Percentiles rank a stretch among this genome's conserved stretches.
Conservation (phyloP, 2,797 vertebrate genomes). For the Pelodytes ibericus region DNA sequence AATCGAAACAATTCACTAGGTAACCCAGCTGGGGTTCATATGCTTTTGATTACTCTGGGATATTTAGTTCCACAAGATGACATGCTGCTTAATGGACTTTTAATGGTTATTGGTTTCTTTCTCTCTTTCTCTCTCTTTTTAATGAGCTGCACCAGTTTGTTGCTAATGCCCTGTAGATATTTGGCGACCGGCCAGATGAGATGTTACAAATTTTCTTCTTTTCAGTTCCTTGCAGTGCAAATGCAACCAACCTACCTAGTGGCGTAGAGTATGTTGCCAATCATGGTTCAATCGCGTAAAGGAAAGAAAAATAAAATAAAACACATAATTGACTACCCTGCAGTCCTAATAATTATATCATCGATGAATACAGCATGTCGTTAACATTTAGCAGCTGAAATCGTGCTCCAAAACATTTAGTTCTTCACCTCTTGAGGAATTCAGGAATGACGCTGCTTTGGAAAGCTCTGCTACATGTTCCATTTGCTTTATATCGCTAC, state of each 20-base stretch:
- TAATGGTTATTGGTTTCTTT: conserved; percentile 99
- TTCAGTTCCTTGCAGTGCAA: conserved; percentile 72
- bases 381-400: conserved; percentile 62
- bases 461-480: neutral
- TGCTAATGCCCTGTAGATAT: conserved; percentile 98
- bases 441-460: conserved; percentile 19
- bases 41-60: conserved; percentile 99
- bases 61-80: conserved; percentile 99
- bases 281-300: conserved; percentile 63
- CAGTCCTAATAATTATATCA: conserved; percentile 59
- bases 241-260: conserved; percentile 75
- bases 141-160: conserved; percentile 99
- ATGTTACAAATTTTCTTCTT: conserved; percentile 87
- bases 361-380: conserved; percentile 41
- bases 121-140: conserved; percentile 74
- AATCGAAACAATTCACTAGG: conserved; percentile 96
- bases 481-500: conserved; percentile 10
- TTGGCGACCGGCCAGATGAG: conserved; percentile 87
- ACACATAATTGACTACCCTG: conserved; percentile 61
- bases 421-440: conserved; percentile 56
- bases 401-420: conserved; percentile 54
- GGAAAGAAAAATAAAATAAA: conserved; percentile 56
- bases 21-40: conserved; percentile 99
- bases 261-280: conserved; percentile 69
- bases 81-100: conserved; percentile 99